Evolutionary conservation across 2,797 vertebrate species (phyloP), one percentile per base, ranked within the genome.

Genomic region (Girardinus metallicus): DNA sequence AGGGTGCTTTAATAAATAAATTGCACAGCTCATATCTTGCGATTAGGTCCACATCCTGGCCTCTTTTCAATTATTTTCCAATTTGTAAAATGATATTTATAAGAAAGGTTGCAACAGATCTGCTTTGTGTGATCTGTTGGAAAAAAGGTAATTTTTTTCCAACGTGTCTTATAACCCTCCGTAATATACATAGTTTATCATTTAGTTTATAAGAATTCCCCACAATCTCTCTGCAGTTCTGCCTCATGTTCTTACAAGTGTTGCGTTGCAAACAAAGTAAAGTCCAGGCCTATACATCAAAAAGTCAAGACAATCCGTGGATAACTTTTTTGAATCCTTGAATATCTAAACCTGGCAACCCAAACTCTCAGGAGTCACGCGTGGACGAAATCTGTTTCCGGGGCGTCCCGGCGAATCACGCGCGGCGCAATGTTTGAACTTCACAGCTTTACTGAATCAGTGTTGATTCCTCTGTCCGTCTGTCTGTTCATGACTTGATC

Each of bases 321-420:
- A 74, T 26, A 7, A 39, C 15, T 7, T 13, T 12, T 18, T 10
- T 31, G 39, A 15, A 15, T 21, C 18, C 36, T 18, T 26, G 36
- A 66, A 66, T 75, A 0, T 1, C 3, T 18, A 74, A 83, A 93
- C 81, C 87, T 95, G 94, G 94, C 94, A 95, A 95, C 94, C 91
- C 75, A 78, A 75, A 66, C 74, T 80, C 72, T 60, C 68, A 74
- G 39, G 76, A 87, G 80, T 93, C 86, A 93, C 84, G 89, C 81
- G 90, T 91, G 84, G 78, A 86, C 60, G 21, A 70, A 18, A 85
- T 89, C 83, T 88, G 77, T 77, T 93, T 94, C 93, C 93, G 92
- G 92, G 88, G 83, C 92, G 57, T 75, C 71, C 74, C 80, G 75
- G 85, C 47, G 60, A 60, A 51, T 79, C 43, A 49, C 49, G 68